These are phyloP conservation scores for Xyrichtys novacula DNA, from an alignment of 2,797 vertebrate species.

Conservation along the genomic window DNA sequence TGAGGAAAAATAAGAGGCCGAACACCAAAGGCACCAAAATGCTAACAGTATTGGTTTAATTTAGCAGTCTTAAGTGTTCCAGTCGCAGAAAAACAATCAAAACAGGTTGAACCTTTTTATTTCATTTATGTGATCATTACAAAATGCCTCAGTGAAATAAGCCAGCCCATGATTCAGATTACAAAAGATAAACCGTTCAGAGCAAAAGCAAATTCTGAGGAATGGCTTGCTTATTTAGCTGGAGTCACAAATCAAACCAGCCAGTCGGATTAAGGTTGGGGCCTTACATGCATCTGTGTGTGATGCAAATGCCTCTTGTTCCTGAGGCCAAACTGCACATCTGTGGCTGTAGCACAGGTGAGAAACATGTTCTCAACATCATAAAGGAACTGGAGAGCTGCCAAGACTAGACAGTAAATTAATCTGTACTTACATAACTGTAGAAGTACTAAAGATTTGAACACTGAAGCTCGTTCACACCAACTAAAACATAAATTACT, in stretches of 20 bases:
- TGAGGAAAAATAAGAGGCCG: constrained; percentile 19
- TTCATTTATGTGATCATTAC: not conserved
- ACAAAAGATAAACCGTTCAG: not conserved
- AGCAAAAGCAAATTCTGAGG: not conserved
- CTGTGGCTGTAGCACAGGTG: constrained; percentile 1
- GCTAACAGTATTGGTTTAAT: not conserved
- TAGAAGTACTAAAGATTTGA: not conserved
- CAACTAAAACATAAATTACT: not conserved
- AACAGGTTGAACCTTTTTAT: not conserved
- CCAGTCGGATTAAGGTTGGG: not conserved
- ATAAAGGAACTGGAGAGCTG: not conserved
- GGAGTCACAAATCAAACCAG: constrained; percentile 5
- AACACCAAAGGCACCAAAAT: not conserved
- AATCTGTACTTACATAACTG: not conserved
- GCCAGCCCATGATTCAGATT: not conserved
- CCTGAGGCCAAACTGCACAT: constrained; percentile 13
- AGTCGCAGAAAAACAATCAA: not conserved
- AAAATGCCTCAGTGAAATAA: not conserved
- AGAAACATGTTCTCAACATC: not conserved
- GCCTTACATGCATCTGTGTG: not conserved
- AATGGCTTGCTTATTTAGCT: not conserved
- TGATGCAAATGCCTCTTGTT: constrained; percentile 4
- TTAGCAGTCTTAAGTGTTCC: not conserved
- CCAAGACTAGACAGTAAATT: not conserved
- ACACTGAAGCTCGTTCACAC: not conserved